Evolutionary conservation across 2,888 invertebrate genomes (phyloP).

Genomic region (Cephus spinipes): DNA sequence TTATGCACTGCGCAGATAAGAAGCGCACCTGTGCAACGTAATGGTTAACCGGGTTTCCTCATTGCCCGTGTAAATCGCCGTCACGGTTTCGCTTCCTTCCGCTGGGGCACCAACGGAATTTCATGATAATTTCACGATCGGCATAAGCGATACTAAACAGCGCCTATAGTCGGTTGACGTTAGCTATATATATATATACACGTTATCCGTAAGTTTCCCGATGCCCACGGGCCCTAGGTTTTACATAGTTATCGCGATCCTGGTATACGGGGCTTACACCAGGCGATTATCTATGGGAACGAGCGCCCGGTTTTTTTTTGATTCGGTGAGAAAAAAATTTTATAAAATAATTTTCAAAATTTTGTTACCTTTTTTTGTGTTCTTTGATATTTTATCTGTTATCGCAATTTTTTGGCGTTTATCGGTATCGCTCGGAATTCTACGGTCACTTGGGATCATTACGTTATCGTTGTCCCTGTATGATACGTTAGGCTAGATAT

Average conservation of each 20-base stretch:
- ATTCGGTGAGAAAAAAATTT: too few relatives aligned
- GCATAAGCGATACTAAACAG: not conserved
- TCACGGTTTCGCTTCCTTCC: slow-evolving; percentile 4
- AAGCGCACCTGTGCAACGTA: slow-evolving; percentile 23
- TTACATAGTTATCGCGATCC: not conserved
- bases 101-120: not conserved
- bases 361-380: not conserved
- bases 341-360: too few relatives aligned
- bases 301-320: not conserved
- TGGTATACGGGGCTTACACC: not conserved
- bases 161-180: not conserved
- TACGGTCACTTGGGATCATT: not conserved
- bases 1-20: slow-evolving; percentile 1
- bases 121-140: not conserved
- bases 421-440: too few relatives aligned
- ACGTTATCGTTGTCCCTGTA: not conserved
- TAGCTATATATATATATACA: not conserved
- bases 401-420: not conserved
- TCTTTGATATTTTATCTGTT: not conserved
- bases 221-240: not conserved
- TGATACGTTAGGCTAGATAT: not conserved
- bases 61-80: not conserved
- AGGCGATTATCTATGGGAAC: not conserved
- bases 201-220: not conserved
- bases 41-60: not conserved